Percentiles rank a stretch among this genome's conserved stretches.
These are phyloP conservation scores for Rhyacophila brunnea DNA, from an alignment of 1,140 invertebrate genomes.

Conservation along the genomic window DNA sequence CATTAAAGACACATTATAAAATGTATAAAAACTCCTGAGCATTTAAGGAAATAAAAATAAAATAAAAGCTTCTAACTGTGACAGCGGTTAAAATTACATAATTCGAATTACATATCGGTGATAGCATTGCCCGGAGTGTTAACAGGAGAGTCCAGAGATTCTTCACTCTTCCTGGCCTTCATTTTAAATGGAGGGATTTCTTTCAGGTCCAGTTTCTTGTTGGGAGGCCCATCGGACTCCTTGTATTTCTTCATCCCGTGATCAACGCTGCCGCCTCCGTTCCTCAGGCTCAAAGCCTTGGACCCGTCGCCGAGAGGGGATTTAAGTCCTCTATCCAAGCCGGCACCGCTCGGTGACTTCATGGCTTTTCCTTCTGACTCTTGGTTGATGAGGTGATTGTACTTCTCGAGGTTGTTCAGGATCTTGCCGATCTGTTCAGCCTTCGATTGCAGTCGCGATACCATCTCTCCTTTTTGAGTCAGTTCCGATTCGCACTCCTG, in stretches of 20 bases:
- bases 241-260: slow-evolving; percentile 46
- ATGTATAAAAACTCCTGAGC: too few relatives aligned
- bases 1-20: too few relatives aligned
- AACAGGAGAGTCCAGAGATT: slow-evolving; percentile 13
- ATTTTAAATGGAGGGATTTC: slow-evolving; percentile 54
- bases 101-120: slow-evolving; percentile 20
- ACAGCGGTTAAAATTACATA: too few relatives aligned
- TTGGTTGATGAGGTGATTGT: slow-evolving; percentile 69
- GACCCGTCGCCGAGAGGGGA: slow-evolving; percentile 42
- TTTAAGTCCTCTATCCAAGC: slow-evolving; percentile 51
- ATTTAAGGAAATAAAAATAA: too few relatives aligned
- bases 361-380: slow-evolving; percentile 56
- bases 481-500: slow-evolving; percentile 91
- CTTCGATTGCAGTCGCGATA: slow-evolving; percentile 84
- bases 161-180: slow-evolving; percentile 34
- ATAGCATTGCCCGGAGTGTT: slow-evolving; percentile 24
- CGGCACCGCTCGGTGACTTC: slow-evolving; percentile 56
- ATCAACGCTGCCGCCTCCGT: slow-evolving; percentile 39
- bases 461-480: slow-evolving; percentile 88
- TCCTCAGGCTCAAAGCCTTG: slow-evolving; percentile 43
- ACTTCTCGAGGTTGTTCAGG: slow-evolving; percentile 85
- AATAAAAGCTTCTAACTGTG: background rate
- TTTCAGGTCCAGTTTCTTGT: slow-evolving; percentile 50
- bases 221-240: slow-evolving; percentile 46
- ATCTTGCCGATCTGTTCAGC: slow-evolving; percentile 88